phyloP scores from a whole-genome alignment of 2,888 invertebrate genomes.

The Heliconius charithonia region DNA sequence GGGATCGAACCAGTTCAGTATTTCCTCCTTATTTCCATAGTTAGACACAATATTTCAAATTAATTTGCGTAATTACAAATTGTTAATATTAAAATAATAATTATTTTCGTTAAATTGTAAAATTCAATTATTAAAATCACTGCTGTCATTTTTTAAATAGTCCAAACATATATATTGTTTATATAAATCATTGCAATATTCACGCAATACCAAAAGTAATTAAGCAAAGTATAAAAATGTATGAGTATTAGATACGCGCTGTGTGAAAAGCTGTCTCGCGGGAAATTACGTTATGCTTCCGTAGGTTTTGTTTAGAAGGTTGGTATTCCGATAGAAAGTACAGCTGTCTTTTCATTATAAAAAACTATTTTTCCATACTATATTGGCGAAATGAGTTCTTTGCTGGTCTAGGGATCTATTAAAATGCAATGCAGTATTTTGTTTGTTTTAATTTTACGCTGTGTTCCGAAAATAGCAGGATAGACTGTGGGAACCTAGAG shows the following conservation, averaged over 20 bases:
- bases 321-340: slow-evolving; percentile 23
- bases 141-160: too few species aligned
- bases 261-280: slow-evolving; percentile 47
- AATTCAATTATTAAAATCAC: too few species aligned
- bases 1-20: too few species aligned
- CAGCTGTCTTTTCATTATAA: slow-evolving; percentile 15
- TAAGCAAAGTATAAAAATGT: slow-evolving; percentile 11
- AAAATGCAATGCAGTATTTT: too few species aligned
- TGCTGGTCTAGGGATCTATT: not conserved
- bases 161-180: too few species aligned
- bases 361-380: not conserved
- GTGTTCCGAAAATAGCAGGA: not conserved
- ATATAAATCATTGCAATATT: not conserved
- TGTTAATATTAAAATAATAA: too few species aligned
- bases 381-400: not conserved
- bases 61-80: too few species aligned
- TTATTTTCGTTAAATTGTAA: too few species aligned
- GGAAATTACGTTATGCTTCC: slow-evolving; percentile 46
- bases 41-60: too few species aligned
- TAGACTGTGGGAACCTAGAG: not conserved
- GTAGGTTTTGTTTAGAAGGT: slow-evolving; percentile 33
- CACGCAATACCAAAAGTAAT: slow-evolving; percentile 8
- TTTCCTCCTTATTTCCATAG: too few species aligned
- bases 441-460: too few species aligned
- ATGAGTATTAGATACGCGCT: slow-evolving; percentile 20